Evolutionary conservation across 1,140 invertebrate species (phyloP), one percentile per base, ranked within the genome.

Genomic region (Leucophenga varia): DNA sequence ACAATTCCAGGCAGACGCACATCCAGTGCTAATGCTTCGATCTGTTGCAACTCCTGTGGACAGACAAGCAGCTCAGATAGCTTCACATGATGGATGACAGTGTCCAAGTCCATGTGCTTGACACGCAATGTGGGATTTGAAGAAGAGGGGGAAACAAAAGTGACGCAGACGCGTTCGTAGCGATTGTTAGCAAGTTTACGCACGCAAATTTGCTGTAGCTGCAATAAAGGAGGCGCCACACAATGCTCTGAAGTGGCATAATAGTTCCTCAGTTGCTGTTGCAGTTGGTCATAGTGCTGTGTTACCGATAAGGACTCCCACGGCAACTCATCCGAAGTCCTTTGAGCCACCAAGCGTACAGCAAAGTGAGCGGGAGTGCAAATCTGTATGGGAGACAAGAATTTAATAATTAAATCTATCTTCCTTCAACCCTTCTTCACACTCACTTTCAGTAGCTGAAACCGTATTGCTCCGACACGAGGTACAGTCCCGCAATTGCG

Each of bases 301-400:
- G 21, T 14, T 8, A 14, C 10, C 8, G 16, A 10, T n/a, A 52
- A 3, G 6, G 22, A 2, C 2, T 19, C 7, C 44, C 49, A 52
- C 1, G 6, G 2, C 9, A 1, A 9, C 0, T 18, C 12, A 16
- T 3, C 12, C 17, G 31, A 13, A 9, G 21, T 5, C 12, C 22
- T 28, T 2, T 30, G 30, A 6, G 49, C 19, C 44, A 47, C 6
- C 31, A 52, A 19, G 28, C 49, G 49, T 1, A 13, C 49, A 7
- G 49, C 49, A 18, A 47, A 52, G 38, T 52, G 49, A 4, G 49
- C 6, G 0, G 49, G 49, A 3, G 49, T 52, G 22, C 49, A 52
- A 14, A 52, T 47, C 49, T 52, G 35, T 13, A 50, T 17, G 12
- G 1, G 9, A 18, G 14, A 25, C 3, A 19, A 8, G 12, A 14